Conservation (phyloP, 1,140 invertebrate species). For the Pissodes strobi region DNA sequence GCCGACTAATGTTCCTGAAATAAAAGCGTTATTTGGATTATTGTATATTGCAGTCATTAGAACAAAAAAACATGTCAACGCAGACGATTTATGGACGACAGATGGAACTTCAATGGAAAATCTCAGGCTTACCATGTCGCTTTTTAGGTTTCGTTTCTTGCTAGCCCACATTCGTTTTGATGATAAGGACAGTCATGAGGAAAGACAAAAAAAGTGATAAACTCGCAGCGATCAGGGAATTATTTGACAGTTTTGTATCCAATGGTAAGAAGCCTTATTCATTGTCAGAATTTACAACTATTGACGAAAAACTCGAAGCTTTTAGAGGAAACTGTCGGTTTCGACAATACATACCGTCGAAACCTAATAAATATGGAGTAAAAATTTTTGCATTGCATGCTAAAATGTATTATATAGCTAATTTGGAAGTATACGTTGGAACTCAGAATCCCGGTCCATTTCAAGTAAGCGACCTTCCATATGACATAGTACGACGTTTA, state of each 20-base stretch:
- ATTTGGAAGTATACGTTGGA: neutral
- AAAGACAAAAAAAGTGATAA: constrained; percentile 1
- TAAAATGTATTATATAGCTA: neutral
- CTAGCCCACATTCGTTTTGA: neutral
- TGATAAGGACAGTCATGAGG: neutral
- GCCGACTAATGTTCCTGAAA: neutral
- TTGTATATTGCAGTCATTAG: neutral
- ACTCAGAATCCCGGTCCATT: neutral
- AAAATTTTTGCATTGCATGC: constrained; percentile 1
- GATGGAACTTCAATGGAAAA: neutral
- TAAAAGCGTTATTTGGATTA: neutral
- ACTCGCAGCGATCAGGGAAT: neutral
- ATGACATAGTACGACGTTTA: neutral
- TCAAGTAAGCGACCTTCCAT: neutral
- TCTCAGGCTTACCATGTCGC: neutral
- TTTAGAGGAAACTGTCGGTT: neutral
- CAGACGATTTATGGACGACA: constrained; percentile 2
- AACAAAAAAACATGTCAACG: constrained; percentile 1
- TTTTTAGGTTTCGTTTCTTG: neutral
- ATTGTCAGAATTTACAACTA: neutral
- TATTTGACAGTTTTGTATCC: neutral
- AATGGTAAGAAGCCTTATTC: neutral
- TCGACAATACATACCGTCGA: neutral
- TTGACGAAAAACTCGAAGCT: neutral
- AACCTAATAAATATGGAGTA: constrained; percentile 1